phyloP scores from a whole-genome alignment of 2,797 vertebrate genomes.

The Otolemur crassicaudatus region DNA sequence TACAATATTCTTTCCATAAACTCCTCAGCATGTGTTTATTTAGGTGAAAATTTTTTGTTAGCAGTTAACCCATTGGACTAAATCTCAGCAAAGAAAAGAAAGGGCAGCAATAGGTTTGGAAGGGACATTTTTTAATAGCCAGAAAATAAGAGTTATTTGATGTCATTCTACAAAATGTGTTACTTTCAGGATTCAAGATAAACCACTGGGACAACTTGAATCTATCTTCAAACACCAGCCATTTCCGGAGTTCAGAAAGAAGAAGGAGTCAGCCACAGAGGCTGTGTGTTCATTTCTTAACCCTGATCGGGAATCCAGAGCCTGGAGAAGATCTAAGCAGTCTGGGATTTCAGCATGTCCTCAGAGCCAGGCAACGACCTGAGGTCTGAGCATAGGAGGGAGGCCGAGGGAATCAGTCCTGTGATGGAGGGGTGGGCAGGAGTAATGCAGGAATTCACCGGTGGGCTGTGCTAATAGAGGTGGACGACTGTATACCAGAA shows the following conservation, averaged over 20 bases:
- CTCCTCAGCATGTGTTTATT: constrained; percentile 1
- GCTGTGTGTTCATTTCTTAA: background rate
- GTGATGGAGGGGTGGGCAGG: background rate
- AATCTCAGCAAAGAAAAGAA: constrained; percentile 7
- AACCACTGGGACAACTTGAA: background rate
- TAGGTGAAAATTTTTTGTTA: constrained; percentile 22
- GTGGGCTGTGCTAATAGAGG: background rate
- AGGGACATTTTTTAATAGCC: background rate
- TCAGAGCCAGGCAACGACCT: background rate
- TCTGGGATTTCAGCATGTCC: background rate
- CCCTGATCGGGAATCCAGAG: background rate
- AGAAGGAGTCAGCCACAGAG: background rate
- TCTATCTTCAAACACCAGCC: background rate
- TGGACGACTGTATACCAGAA: background rate
- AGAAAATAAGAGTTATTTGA: background rate
- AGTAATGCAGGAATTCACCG: background rate
- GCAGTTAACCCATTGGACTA: background rate
- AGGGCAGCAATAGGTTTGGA: background rate
- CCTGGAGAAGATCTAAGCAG: background rate
- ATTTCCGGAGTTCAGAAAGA: constrained; percentile 3
- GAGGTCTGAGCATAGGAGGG: background rate
- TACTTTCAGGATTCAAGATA: background rate
- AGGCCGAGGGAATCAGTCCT: background rate
- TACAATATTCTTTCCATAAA: constrained; percentile 68
- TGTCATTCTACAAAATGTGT: background rate